A percentile compares a stretch with the other conserved stretches of the same genome.
These are phyloP conservation scores for Cerastoderma edule DNA, from an alignment of 2,888 invertebrate species.

Conservation along the genomic window DNA sequence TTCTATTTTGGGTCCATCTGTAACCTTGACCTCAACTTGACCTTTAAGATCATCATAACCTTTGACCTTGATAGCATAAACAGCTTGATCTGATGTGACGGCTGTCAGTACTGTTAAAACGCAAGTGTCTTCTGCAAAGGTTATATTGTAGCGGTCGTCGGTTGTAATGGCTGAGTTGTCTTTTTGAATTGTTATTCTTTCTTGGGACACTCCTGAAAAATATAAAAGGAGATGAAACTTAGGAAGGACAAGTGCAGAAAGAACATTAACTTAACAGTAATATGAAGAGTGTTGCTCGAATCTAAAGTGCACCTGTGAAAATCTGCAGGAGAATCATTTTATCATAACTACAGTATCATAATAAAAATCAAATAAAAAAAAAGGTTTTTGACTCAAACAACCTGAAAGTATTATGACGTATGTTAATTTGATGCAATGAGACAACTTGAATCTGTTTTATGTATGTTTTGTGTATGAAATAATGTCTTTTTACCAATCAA, in stretches of 20 bases:
- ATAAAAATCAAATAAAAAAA: not conserved
- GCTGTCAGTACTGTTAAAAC: slow-evolving; percentile 3
- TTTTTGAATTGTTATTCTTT: not conserved
- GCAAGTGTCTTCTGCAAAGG: not conserved
- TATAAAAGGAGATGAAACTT: not conserved
- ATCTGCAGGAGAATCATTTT: not conserved
- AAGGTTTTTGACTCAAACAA: not conserved
- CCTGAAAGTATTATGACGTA: not conserved
- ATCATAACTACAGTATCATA: not conserved
- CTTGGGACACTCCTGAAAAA: not conserved
- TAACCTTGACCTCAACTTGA: not conserved
- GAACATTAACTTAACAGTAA: not conserved
- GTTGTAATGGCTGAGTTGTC: not conserved
- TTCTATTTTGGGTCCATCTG: slow-evolving; percentile 4
- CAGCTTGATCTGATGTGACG: not conserved
- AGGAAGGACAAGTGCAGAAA: not conserved
- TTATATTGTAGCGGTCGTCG: slow-evolving; percentile 1
- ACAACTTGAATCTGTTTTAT: too few species aligned
- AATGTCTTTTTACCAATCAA: too few species aligned
- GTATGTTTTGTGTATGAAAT: too few species aligned
- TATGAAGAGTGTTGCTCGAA: not conserved
- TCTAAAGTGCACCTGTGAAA: not conserved
- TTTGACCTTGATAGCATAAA: not conserved
- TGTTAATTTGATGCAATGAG: not conserved
- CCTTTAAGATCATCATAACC: not conserved